Conservation (phyloP, 2,113 vertebrate genomes). For the Fulica atra region DNA sequence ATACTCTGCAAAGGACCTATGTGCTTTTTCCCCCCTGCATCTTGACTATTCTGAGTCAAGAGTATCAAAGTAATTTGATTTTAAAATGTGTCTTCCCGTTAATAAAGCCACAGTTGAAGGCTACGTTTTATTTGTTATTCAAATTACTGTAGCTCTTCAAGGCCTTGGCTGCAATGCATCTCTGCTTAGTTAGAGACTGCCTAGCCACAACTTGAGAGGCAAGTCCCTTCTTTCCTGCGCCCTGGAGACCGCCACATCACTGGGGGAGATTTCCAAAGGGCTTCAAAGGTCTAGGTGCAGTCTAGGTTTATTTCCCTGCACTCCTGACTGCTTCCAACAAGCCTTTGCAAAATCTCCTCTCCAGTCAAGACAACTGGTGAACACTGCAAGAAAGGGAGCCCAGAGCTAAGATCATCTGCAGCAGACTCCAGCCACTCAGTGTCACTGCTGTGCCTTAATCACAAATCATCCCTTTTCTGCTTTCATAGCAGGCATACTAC, state of each 20-base stretch:
- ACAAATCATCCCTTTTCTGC: neutral
- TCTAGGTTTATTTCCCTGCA: neutral
- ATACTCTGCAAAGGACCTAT: neutral
- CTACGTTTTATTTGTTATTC: conserved; percentile 11
- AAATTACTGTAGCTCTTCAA: neutral
- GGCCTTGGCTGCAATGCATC: neutral
- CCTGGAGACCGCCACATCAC: neutral
- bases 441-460: conserved; percentile 22
- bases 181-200: neutral
- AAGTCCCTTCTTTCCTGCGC: neutral
- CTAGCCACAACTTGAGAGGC: neutral
- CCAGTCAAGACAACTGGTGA: accelerated
- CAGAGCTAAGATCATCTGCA: neutral
- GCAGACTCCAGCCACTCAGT: neutral
- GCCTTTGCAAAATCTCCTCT: neutral
- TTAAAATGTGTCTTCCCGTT: neutral
- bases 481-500: neutral
- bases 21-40: neutral
- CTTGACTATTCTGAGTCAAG: neutral
- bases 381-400: neutral
- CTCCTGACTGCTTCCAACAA: neutral
- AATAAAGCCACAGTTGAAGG: neutral
- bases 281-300: neutral
- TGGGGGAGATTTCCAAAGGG: neutral
- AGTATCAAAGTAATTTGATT: conserved; percentile 13